phyloP scores from a whole-genome alignment of 2,113 vertebrate species.

The Epinephelus cyanopodus region DNA sequence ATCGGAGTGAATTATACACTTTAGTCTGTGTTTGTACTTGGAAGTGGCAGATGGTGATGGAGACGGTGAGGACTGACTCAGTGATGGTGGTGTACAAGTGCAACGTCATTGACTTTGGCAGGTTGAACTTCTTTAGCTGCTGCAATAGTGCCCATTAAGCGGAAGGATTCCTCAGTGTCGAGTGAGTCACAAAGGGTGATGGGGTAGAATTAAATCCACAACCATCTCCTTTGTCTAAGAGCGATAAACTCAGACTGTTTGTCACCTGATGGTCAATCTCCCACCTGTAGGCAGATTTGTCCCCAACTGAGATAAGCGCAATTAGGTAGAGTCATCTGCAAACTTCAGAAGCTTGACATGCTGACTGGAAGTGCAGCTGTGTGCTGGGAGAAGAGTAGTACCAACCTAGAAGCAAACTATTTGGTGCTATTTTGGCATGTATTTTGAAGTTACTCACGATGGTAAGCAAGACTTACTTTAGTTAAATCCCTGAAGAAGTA shows the following conservation, averaged over 20 bases:
- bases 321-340: not conserved
- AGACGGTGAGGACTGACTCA: not conserved
- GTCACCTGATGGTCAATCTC: too few relatives aligned
- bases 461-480: too few relatives aligned
- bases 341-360: not conserved
- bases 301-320: too few relatives aligned
- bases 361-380: too few relatives aligned
- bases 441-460: not conserved
- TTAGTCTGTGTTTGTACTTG: too few relatives aligned
- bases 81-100: not conserved
- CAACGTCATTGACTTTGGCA: not conserved
- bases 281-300: too few relatives aligned
- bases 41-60: not conserved
- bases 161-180: not conserved
- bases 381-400: not conserved
- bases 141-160: not conserved
- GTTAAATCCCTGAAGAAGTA: too few relatives aligned
- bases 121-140: not conserved
- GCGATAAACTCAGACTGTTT: too few relatives aligned
- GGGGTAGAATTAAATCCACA: too few relatives aligned
- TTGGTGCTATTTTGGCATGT: not conserved
- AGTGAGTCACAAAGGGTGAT: not conserved
- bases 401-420: not conserved
- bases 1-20: not conserved
- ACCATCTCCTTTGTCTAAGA: too few relatives aligned